Evolutionary conservation across 2,888 invertebrate genomes (phyloP).

Genomic region (Epinotia brunnichana): DNA sequence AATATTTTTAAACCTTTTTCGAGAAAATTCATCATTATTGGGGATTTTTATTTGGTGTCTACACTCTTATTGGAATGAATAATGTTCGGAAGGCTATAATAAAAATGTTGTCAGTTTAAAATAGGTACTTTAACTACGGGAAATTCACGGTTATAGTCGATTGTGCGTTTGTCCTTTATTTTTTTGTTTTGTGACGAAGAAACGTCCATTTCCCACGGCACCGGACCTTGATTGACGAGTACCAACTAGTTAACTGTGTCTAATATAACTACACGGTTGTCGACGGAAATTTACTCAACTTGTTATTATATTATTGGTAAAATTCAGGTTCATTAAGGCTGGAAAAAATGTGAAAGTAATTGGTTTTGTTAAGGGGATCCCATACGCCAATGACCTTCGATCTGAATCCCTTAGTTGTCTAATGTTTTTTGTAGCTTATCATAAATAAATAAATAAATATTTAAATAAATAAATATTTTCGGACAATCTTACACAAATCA

Average conservation of each 20-base stretch:
- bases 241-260: constrained; percentile 7
- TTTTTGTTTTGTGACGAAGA: constrained; percentile 35
- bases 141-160: constrained; percentile 32
- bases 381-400: too few species aligned
- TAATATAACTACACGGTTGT: constrained; percentile 26
- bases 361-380: not conserved
- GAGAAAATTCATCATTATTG: too few species aligned
- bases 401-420: too few species aligned
- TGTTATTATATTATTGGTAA: not conserved
- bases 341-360: not conserved
- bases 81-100: not conserved
- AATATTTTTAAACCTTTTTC: too few species aligned
- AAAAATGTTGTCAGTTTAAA: not conserved
- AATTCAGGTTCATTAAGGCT: not conserved
- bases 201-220: constrained; percentile 37
- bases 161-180: constrained; percentile 34
- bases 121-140: constrained; percentile 1
- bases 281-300: constrained; percentile 11
- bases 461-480: too few species aligned
- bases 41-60: too few species aligned
- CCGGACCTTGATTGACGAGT: constrained; percentile 33
- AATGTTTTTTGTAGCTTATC: too few species aligned
- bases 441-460: not conserved
- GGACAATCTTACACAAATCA: too few species aligned
- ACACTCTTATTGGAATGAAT: too few species aligned